Base-by-base conservation (phyloP, 1,140 invertebrate species). In the Sycobia sp. region DNA sequence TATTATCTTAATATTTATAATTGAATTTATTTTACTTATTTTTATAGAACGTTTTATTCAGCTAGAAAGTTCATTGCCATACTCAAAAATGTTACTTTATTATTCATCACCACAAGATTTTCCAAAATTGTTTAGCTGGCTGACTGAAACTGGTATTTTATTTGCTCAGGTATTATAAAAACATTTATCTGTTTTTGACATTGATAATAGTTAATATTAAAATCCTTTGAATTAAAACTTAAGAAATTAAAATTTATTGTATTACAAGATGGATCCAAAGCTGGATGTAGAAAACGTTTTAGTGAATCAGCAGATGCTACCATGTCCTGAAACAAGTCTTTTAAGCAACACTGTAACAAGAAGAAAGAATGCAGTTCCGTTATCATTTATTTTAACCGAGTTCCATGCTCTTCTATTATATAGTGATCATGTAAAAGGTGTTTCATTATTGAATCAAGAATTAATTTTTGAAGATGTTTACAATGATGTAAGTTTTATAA, bases 371-470 rank as follows among this genome's bases (percentile, higher is more conserved):
- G 62, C 76, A 25, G 82, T 84, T 11, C 94, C 94, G 0, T 78
- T 91, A 7, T 85, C 90, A 0, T 91, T 97, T 73, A 88, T 94
- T 4, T 75, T 96, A 14, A 97, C 95, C 1, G 90, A 97, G 76
- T 97, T 96, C 80, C 95, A 98, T 79, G 88, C 90, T 11, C 74
- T 97, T 11, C 80, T 97, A 1, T 85, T 96, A 27, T 97, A 93
- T 75, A 82, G 86, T 4, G 90, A 96, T 77, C 88, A 88, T 61
- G 86, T 97, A 1, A 92, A 91, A 77, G 94, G 89, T 4, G 84
- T 97, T 36, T 96, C 92, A 56, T 78, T 93, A 9, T 80, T 97
- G 3, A 96, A 95, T 81, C 87, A 95, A 70, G 89, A 96, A 73
- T 73, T 94, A 7, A 90, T 97, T 18, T 94, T 91, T 76, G 91